These are phyloP conservation scores for Caenorhabditis sp. DNA, from an alignment of 2,888 invertebrate species.

Conservation along the genomic window DNA sequence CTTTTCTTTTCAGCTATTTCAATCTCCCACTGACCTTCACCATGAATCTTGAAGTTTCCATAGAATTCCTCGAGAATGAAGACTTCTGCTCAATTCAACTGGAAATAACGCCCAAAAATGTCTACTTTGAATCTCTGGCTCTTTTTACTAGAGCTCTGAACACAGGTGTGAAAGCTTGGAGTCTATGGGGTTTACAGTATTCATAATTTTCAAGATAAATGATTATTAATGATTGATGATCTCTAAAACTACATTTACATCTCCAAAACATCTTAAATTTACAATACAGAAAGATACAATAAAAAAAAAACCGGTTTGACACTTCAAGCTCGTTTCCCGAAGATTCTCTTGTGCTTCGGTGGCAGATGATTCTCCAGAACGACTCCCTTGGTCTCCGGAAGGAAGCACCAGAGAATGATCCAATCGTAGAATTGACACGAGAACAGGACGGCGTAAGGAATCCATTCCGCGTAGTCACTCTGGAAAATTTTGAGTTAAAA, in stretches of 20 bases:
- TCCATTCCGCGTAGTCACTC: constrained; percentile 58
- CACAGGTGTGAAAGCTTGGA: neutral
- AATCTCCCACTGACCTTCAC: neutral
- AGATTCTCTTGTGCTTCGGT: constrained; percentile 65
- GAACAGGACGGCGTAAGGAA: constrained; percentile 58
- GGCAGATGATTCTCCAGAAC: constrained; percentile 65
- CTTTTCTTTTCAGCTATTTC: neutral
- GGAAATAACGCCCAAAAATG: neutral
- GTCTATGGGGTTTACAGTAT: neutral
- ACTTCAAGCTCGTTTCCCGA: constrained; percentile 46
- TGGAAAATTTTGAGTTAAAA: constrained; percentile 20
- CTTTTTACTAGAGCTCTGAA: neutral
- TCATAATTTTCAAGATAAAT: too few species aligned
- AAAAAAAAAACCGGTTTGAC: neutral
- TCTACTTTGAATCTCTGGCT: neutral
- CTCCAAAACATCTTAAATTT: too few species aligned
- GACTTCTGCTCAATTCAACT: neutral
- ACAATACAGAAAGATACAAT: neutral
- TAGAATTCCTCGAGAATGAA: neutral
- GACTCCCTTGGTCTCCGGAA: constrained; percentile 68
- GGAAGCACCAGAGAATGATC: constrained; percentile 43
- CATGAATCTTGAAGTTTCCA: neutral
- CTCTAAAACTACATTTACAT: too few species aligned
- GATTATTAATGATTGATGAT: too few species aligned
- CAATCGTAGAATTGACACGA: constrained; percentile 54